These are phyloP conservation scores for Hylaeus anthracinus DNA, from an alignment of 1,140 invertebrate species.

Conservation along the genomic window DNA sequence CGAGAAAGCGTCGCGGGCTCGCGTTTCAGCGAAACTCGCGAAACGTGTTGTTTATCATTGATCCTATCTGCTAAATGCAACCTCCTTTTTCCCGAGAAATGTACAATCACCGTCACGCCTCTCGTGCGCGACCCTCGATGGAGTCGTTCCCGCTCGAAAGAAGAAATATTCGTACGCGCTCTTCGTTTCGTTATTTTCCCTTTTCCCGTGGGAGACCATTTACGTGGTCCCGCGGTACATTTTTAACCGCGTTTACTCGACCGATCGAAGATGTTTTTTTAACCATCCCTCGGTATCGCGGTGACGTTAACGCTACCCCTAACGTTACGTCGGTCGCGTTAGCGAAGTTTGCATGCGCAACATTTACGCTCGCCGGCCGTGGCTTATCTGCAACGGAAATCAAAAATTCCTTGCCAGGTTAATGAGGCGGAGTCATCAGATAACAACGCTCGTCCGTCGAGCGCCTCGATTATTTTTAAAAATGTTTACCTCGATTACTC, in stretches of 20 bases:
- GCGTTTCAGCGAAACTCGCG: background rate
- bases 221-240: background rate
- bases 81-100: slow-evolving; percentile 4
- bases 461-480: slow-evolving; percentile 23
- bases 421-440: slow-evolving; percentile 32
- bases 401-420: slow-evolving; percentile 30
- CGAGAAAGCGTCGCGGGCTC: background rate
- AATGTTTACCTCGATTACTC: slow-evolving; percentile 11
- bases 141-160: too few species aligned
- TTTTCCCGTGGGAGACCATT: too few species aligned
- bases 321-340: slow-evolving; percentile 16
- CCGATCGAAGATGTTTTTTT: background rate
- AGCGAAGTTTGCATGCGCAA: slow-evolving; percentile 28
- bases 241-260: background rate
- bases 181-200: too few species aligned
- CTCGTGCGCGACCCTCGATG: too few species aligned
- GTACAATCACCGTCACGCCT: slow-evolving; percentile 24
- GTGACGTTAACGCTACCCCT: slow-evolving; percentile 32
- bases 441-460: slow-evolving; percentile 3
- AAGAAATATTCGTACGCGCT: too few species aligned
- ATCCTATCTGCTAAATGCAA: slow-evolving; percentile 25
- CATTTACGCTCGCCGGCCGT: background rate
- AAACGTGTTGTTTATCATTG: slow-evolving; percentile 23
- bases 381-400: slow-evolving; percentile 21
- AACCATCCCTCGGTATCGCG: background rate